These are phyloP conservation scores for Gnatocerus cornutus DNA, from an alignment of 2,888 invertebrate genomes.

Conservation along the genomic window DNA sequence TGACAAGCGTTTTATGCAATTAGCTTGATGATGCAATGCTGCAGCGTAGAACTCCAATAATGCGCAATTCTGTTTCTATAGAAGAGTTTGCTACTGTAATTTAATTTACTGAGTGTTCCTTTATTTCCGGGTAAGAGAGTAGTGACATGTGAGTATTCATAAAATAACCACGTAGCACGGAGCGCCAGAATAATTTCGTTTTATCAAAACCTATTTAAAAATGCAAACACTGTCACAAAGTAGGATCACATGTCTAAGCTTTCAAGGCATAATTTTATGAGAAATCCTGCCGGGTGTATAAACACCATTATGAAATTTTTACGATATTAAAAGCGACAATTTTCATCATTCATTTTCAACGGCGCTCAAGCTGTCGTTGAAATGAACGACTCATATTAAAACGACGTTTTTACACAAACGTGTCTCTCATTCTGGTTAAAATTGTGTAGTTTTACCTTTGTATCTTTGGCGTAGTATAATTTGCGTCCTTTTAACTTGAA, in stretches of 20 bases:
- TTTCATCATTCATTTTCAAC: neutral
- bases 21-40: neutral
- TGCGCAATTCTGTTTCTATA: neutral
- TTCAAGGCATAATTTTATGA: constrained; percentile 14
- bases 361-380: neutral
- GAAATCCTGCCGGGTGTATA: neutral
- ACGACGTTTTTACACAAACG: neutral
- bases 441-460: constrained; percentile 77
- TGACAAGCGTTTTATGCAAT: constrained; percentile 27
- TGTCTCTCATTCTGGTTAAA: neutral
- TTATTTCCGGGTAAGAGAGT: neutral
- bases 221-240: constrained; percentile 15
- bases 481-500: constrained; percentile 88
- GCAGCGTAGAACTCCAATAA: neutral
- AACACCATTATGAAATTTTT: constrained; percentile 18
- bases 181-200: neutral
- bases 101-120: neutral
- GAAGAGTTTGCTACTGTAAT: neutral
- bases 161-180: neutral
- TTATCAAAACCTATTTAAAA: neutral
- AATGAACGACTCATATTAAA: neutral
- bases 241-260: constrained; percentile 16
- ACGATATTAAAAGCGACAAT: neutral
- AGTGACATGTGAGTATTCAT: neutral
- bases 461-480: constrained; percentile 90